phyloP scores from a whole-genome alignment of 2,797 vertebrate genomes.

The Amazonetta brasiliensis region DNA sequence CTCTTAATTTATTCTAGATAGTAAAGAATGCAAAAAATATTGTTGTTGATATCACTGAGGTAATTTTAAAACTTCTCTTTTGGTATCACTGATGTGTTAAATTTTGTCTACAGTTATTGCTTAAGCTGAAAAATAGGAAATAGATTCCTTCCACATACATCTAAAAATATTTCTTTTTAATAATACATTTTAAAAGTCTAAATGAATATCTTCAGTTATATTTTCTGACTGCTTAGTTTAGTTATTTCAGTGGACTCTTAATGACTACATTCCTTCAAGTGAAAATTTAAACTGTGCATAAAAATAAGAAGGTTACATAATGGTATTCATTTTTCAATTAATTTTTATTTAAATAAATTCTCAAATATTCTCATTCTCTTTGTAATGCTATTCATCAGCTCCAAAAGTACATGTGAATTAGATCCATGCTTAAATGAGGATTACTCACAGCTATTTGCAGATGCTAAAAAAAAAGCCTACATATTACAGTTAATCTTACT shows the following conservation, averaged over 20 bases:
- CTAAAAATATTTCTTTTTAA: background rate
- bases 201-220: constrained; percentile 22
- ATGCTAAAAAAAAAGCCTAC: constrained; percentile 53
- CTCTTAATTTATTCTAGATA: background rate
- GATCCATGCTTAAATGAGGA: constrained; percentile 58
- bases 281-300: constrained; percentile 38
- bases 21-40: background rate
- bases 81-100: constrained; percentile 36
- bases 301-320: constrained; percentile 62
- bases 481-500: constrained; percentile 64
- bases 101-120: constrained; percentile 28
- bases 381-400: constrained; percentile 67
- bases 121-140: constrained; percentile 50
- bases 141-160: constrained; percentile 22
- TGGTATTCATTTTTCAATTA: constrained; percentile 65
- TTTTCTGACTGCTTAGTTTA: constrained; percentile 27
- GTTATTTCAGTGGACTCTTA: background rate
- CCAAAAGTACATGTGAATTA: constrained; percentile 66
- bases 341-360: constrained; percentile 71
- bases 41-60: background rate
- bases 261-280: constrained; percentile 17
- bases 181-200: constrained; percentile 27
- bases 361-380: constrained; percentile 58
- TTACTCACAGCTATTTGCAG: constrained; percentile 68
- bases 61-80: background rate